A percentile compares a stretch with the other conserved stretches of the same genome.
Conservation (phyloP, 2,797 vertebrate species). For the Eospalax fontanierii region DNA sequence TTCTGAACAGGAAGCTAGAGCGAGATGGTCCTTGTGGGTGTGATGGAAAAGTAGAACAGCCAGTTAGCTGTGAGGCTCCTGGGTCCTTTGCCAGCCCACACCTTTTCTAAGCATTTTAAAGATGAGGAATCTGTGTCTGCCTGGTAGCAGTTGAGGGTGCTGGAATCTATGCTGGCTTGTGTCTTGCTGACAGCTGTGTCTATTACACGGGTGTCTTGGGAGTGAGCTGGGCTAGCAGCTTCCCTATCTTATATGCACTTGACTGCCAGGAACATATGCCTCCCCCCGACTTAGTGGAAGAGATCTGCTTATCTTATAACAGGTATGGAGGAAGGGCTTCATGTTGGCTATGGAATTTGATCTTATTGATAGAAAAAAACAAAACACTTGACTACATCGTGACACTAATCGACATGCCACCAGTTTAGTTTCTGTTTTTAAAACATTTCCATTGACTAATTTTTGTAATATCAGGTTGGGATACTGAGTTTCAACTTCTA, state of each 20-base stretch:
- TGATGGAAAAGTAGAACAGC: background rate
- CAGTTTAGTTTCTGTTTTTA: background rate
- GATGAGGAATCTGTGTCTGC: background rate
- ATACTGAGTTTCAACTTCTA: background rate
- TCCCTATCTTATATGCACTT: background rate
- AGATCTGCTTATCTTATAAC: slow-evolving; percentile 36
- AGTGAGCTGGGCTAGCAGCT: background rate
- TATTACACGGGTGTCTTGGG: background rate
- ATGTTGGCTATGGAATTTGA: slow-evolving; percentile 33
- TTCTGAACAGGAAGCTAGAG: slow-evolving; percentile 65
- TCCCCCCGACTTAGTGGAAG: background rate
- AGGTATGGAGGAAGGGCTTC: slow-evolving; percentile 8
- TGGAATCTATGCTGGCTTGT: background rate
- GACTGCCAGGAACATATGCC: slow-evolving; percentile 30
- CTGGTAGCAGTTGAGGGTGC: background rate
- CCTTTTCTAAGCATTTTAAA: slow-evolving; percentile 39
- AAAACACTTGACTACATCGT: background rate
- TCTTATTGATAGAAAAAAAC: slow-evolving; percentile 60
- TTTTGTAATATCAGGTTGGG: background rate
- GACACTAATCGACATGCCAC: background rate
- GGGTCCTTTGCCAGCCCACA: background rate
- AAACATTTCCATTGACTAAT: background rate
- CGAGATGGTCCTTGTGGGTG: slow-evolving; percentile 33
- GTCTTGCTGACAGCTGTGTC: background rate
- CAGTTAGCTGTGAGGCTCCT: background rate